Evolutionary conservation across 2,888 invertebrate species (phyloP), one percentile per base, ranked within the genome.

Genomic region (Aleiodes leptofemur): DNA sequence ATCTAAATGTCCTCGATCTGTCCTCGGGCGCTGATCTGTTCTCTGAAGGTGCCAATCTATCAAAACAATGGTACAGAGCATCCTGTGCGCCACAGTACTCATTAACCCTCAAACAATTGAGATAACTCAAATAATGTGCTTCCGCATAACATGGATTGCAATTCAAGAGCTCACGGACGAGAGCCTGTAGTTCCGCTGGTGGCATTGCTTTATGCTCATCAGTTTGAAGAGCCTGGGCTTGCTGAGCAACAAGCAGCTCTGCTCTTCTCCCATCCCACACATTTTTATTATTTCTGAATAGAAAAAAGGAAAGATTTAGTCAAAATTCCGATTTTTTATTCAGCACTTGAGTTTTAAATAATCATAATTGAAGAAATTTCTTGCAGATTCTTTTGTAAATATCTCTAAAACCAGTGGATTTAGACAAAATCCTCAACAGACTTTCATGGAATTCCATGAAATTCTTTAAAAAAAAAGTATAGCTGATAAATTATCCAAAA

Each of bases 91-190:
- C 96, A 84, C 95, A 95, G 86, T 95, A 97, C 88, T 98, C 98
- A 83, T 95, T 95, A 56, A 96, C 93, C 29, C 98, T 92, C 77
- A 98, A 90, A 85, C 95, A 96, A 90, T 98, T 98, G 86, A 98
- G 90, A 87, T 96, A 98, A 84, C 96, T 96, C 55, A 98, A 91
- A 86, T 96, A 98, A 90, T 98, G 96, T 96, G 95, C 94, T 91
- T 96, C 96, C 34, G 96, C 93, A 85, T 96, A 93, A 83, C 95
- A 94, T 5, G 95, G 95, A 89, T 95, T 95, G 78, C 94, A 93
- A 84, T 92, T 92, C 66, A 96, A 91, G 77, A 97, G 93, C 85
- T 94, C 93, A 79, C 91, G 91, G 43, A 96, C 93, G 78, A 93
- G 93, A 83, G 92, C 92, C 86, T 97, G 96, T 76, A 98, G 90